Conservation (phyloP, 37 sponge, comb jelly and placozoan genomes). For the Corticium candelabrum region DNA sequence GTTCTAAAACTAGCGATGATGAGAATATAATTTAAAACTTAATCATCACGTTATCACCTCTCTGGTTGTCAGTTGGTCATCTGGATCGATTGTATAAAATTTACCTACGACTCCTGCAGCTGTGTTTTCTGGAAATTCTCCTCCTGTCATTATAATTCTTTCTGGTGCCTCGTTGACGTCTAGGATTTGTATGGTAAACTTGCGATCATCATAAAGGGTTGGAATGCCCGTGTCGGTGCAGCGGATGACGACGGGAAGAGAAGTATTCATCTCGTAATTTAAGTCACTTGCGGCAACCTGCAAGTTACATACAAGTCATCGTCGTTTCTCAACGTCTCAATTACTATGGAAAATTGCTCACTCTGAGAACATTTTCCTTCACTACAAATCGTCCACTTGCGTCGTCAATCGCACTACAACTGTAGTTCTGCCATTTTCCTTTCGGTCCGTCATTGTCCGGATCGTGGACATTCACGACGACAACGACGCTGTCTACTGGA, state of each 20-base stretch:
- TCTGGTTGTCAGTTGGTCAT: neutral
- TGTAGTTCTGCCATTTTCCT: slow-evolving; percentile 3
- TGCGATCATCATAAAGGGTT: neutral
- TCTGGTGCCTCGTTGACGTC: neutral
- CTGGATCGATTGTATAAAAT: neutral
- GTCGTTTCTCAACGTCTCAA: too few relatives aligned
- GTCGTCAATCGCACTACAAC: neutral
- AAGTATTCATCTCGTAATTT: neutral
- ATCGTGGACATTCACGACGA: neutral
- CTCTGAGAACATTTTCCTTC: neutral
- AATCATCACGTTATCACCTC: neutral
- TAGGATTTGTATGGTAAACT: neutral
- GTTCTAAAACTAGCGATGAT: neutral
- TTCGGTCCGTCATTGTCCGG: slow-evolving; percentile 8
- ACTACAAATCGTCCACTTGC: slow-evolving; percentile 1
- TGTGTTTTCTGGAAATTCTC: neutral
- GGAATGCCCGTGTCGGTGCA: neutral
- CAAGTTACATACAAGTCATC: too few relatives aligned
- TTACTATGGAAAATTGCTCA: too few relatives aligned
- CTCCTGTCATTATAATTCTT: too few relatives aligned
- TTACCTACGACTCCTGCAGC: neutral
- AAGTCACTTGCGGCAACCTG: neutral
- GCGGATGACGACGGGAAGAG: neutral
- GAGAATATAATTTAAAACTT: neutral
- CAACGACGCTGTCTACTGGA: neutral